Conservation (phyloP, 30 jellyfish, hydroid and myxozoan species). For the Aurelia sp. region DNA sequence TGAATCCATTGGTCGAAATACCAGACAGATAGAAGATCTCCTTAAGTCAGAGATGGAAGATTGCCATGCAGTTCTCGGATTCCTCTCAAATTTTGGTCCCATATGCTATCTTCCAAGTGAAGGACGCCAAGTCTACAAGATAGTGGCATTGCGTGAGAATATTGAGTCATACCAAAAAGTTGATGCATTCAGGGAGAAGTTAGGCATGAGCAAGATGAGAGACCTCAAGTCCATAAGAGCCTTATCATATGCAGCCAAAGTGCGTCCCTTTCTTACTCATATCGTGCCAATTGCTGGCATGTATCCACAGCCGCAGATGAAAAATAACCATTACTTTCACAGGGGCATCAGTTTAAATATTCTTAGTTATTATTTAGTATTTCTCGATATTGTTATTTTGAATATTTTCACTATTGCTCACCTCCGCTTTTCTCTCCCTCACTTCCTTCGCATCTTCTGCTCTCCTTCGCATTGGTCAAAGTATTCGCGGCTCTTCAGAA, state of each 20-base stretch:
- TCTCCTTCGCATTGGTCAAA: too few relatives aligned
- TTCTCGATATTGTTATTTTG: too few relatives aligned
- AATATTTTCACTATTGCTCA: too few relatives aligned
- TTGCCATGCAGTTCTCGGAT: background rate
- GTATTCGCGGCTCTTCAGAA: too few relatives aligned
- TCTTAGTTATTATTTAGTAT: too few relatives aligned
- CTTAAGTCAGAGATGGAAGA: background rate
- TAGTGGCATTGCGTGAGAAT: constrained; percentile 12
- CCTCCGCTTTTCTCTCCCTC: too few relatives aligned
- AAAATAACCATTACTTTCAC: too few relatives aligned
- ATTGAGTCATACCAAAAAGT: background rate
- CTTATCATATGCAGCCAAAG: background rate
- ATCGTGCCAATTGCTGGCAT: background rate
- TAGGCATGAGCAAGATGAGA: constrained; percentile 4
- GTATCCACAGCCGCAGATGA: constrained; percentile 25
- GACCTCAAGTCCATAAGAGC: background rate
- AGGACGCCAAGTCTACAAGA: constrained; percentile 10
- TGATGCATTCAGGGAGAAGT: constrained; percentile 4
- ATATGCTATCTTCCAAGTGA: constrained; percentile 10
- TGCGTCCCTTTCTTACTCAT: background rate
- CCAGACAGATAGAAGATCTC: background rate
- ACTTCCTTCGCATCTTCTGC: too few relatives aligned
- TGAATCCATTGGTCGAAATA: background rate
- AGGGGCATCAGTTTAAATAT: too few relatives aligned
- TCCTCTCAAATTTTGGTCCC: constrained; percentile 13